Conservation (phyloP, 1,140 invertebrate species). For the Aphaenogaster floridana region DNA sequence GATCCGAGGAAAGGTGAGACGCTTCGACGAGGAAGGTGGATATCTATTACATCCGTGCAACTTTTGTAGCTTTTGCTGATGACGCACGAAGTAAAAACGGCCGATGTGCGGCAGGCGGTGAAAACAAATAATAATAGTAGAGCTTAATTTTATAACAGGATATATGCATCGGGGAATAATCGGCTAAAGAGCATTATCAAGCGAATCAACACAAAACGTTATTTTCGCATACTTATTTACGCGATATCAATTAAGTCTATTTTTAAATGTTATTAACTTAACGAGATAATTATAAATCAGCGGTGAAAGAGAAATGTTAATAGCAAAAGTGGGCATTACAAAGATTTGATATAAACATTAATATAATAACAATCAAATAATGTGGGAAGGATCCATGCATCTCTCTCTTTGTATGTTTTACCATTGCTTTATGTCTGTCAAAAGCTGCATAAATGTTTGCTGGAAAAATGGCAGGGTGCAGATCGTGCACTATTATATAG, state of each 20-base stretch:
- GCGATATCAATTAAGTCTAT: neutral
- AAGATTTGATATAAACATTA: neutral
- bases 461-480: neutral
- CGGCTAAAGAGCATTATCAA: neutral
- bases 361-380: neutral
- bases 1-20: constrained; percentile 44
- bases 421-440: neutral
- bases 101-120: neutral
- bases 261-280: neutral
- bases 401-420: neutral
- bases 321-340: neutral
- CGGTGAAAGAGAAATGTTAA: neutral
- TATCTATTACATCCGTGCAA: constrained; percentile 42
- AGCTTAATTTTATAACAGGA: constrained; percentile 16
- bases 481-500: constrained; percentile 21
- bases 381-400: neutral
- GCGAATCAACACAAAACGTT: neutral
- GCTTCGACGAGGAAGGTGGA: constrained; percentile 19
- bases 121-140: constrained; percentile 17
- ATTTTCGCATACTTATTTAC: neutral
- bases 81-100: constrained; percentile 26
- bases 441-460: constrained; percentile 32
- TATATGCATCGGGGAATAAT: neutral
- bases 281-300: neutral
- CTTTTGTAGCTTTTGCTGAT: constrained; percentile 32